Percentiles rank a stretch among this genome's conserved stretches.
phyloP scores from a whole-genome alignment of 2,113 vertebrate species.

The Siniperca chuatsi region DNA sequence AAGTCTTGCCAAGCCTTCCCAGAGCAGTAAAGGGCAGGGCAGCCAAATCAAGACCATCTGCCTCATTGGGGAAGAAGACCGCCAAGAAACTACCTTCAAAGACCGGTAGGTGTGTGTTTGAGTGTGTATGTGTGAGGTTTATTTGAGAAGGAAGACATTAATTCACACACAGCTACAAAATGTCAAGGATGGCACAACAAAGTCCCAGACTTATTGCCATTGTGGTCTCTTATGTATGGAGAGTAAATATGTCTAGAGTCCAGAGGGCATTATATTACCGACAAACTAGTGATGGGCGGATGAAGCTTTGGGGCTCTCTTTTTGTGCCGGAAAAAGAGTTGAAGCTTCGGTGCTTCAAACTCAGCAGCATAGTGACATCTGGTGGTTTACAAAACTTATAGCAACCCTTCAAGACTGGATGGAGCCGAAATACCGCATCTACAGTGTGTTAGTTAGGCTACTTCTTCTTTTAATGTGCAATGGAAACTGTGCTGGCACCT shows the following conservation, averaged over 20 bases:
- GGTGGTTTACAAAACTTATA: neutral
- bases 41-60: slow-evolving; percentile 47
- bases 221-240: neutral
- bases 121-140: neutral
- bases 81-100: slow-evolving; percentile 71
- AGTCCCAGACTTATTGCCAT: no score
- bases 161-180: neutral
- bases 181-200: neutral
- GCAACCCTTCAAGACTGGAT: no score
- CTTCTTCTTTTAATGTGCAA: no score
- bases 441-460: no score
- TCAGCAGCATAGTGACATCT: neutral
- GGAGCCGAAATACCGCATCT: no score
- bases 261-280: no score
- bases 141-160: neutral
- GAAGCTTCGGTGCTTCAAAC: neutral
- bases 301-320: no score
- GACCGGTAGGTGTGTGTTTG: slow-evolving; percentile 50
- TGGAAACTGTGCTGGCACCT: no score
- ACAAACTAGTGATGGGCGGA: no score
- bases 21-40: slow-evolving; percentile 45
- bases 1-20: slow-evolving; percentile 66
- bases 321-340: no score
- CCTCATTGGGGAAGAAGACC: slow-evolving; percentile 62
- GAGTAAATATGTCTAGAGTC: neutral